phyloP scores from a whole-genome alignment of 2,797 vertebrate species.

The Darevskia mixta region DNA sequence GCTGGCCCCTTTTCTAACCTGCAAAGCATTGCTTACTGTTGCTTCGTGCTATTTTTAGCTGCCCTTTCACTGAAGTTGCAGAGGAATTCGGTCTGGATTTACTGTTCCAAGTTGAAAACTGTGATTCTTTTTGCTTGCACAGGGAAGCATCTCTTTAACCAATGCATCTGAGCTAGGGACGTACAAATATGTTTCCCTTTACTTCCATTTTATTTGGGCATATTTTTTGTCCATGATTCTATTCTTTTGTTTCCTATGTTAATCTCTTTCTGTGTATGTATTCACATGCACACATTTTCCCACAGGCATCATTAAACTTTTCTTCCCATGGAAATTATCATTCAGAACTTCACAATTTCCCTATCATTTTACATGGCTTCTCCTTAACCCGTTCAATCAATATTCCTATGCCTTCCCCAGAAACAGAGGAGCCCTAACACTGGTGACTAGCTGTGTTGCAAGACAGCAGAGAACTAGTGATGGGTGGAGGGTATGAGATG shows the following conservation, averaged over 20 bases:
- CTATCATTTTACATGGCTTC: too few species aligned
- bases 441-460: too few species aligned
- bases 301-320: too few species aligned
- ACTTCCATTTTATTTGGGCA: background rate
- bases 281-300: background rate
- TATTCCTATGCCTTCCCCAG: too few species aligned
- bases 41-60: slow-evolving; percentile 10
- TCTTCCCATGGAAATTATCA: background rate
- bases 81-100: background rate
- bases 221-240: background rate
- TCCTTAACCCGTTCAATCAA: too few species aligned
- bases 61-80: background rate
- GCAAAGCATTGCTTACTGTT: slow-evolving; percentile 2
- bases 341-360: too few species aligned
- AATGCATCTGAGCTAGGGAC: background rate
- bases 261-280: too few species aligned
- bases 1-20: background rate
- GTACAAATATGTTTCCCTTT: background rate
- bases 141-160: background rate
- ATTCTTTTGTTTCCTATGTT: background rate
- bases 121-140: background rate
- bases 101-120: background rate
- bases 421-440: too few species aligned
- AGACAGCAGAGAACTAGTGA: too few species aligned
- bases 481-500: too few species aligned